These are phyloP conservation scores for Pseudomyrmex flavicornis DNA, from an alignment of 1,140 invertebrate species.

Conservation along the genomic window DNA sequence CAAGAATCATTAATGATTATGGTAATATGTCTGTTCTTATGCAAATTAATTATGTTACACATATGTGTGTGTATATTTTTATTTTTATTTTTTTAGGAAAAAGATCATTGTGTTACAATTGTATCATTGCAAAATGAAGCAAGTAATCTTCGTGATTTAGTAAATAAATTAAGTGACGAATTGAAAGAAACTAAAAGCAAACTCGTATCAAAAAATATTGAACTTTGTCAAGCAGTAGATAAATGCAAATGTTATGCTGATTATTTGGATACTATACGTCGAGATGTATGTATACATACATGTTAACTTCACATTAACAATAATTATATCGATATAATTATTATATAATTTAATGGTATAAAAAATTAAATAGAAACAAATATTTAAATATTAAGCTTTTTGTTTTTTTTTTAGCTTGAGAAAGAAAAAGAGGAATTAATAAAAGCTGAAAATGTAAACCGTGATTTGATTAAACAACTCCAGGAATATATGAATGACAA, in stretches of 20 bases:
- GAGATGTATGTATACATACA: constrained; percentile 61
- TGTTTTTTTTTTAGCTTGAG: constrained; percentile 52
- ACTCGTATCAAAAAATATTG: constrained; percentile 63
- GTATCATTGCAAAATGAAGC: constrained; percentile 63
- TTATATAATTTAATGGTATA: too few species aligned
- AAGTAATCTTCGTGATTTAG: constrained; percentile 57
- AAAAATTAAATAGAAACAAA: constrained; percentile 8
- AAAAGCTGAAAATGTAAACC: constrained; percentile 72
- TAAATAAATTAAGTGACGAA: constrained; percentile 69
- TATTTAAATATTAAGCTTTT: neutral
- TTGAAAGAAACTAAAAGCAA: constrained; percentile 67
- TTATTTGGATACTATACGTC: constrained; percentile 66
- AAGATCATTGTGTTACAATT: constrained; percentile 66
- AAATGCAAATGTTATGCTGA: constrained; percentile 63
- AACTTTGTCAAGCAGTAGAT: constrained; percentile 65
- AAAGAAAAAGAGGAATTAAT: constrained; percentile 66
- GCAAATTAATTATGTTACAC: too few species aligned
- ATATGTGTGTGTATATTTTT: neutral
- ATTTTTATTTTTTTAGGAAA: constrained; percentile 69
- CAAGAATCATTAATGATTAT: constrained; percentile 71
- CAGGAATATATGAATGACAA: constrained; percentile 76
- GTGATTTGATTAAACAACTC: constrained; percentile 73
- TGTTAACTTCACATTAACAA: constrained; percentile 24
- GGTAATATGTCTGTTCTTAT: constrained; percentile 51
- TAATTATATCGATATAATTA: too few species aligned